phyloP scores from a whole-genome alignment of 2,888 invertebrate genomes.

The Coenonympha glycerion region DNA sequence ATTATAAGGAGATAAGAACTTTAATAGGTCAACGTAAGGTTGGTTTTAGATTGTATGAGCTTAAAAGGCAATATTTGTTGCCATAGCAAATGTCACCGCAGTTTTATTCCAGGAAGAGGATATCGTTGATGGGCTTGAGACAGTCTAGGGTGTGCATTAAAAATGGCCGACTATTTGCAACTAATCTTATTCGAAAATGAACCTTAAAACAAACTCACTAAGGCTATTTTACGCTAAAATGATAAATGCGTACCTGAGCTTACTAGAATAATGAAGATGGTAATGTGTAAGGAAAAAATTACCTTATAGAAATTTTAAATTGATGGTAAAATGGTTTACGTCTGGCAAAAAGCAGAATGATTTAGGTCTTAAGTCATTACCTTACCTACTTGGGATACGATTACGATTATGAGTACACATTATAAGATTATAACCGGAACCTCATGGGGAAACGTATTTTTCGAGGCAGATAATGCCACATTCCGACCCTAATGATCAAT shows the following conservation, averaged over 20 bases:
- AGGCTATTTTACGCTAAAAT: not conserved
- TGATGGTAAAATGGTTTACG: conserved; percentile 8
- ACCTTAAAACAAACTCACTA: conserved; percentile 5
- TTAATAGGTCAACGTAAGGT: conserved; percentile 11
- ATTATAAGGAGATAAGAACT: conserved; percentile 9
- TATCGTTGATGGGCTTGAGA: conserved; percentile 37
- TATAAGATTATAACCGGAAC: no score
- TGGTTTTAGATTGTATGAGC: conserved; percentile 9
- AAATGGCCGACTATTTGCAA: conserved; percentile 25
- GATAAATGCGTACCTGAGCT: conserved; percentile 13
- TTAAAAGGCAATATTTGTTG: conserved; percentile 28
- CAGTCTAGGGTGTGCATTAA: conserved; percentile 54
- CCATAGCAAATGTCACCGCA: conserved; percentile 31
- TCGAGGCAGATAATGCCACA: no score
- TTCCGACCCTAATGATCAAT: no score
- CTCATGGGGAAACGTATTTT: no score
- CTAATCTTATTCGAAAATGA: not conserved
- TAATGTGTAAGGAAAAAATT: conserved; percentile 16
- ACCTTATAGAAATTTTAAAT: conserved; percentile 13
- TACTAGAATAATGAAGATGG: conserved; percentile 18
- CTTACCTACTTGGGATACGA: no score
- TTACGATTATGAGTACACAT: no score
- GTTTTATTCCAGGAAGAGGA: conserved; percentile 37
- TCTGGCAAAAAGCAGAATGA: conserved; percentile 4
- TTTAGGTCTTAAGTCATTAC: not conserved